Evolutionary conservation across 2,888 invertebrate genomes (phyloP).

Genomic region (Sinotaia quadrata): DNA sequence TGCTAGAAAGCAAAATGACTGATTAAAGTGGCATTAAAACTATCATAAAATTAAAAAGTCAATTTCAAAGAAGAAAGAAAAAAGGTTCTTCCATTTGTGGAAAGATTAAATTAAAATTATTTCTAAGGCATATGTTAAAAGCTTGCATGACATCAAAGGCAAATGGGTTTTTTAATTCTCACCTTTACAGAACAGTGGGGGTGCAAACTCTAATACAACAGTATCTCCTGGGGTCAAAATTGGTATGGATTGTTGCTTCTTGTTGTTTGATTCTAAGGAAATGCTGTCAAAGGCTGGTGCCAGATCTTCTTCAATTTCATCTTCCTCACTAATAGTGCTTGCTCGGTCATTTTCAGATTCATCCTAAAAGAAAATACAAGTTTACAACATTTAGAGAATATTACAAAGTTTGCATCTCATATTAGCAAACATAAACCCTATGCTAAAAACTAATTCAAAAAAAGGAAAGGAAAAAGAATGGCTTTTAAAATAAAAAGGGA

Average conservation of each 20-base stretch:
- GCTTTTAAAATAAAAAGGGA: neutral
- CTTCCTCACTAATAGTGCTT: conserved; percentile 48
- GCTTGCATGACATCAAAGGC: too few relatives aligned
- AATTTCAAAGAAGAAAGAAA: conserved; percentile 1
- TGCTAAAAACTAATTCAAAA: neutral
- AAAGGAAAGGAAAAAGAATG: neutral
- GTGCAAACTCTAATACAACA: conserved; percentile 65
- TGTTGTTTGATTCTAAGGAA: conserved; percentile 29
- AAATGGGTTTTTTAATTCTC: too few relatives aligned
- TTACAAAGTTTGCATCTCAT: conserved; percentile 1
- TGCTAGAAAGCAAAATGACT: too few relatives aligned
- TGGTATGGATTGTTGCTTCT: conserved; percentile 36
- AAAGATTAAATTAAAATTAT: too few relatives aligned
- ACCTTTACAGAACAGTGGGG: too few relatives aligned
- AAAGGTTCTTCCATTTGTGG: too few relatives aligned
- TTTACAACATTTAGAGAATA: neutral
- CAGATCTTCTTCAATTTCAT: conserved; percentile 49
- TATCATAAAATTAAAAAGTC: neutral
- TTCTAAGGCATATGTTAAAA: too few relatives aligned
- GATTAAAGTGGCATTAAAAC: too few relatives aligned
- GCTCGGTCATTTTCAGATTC: conserved; percentile 51
- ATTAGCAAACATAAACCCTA: neutral
- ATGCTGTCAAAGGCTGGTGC: conserved; percentile 42
- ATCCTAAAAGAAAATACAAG: conserved; percentile 39
- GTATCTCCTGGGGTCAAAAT: conserved; percentile 57